These are phyloP conservation scores for Vandiemenella viatica DNA, from an alignment of 2,888 invertebrate species.

Conservation along the genomic window DNA sequence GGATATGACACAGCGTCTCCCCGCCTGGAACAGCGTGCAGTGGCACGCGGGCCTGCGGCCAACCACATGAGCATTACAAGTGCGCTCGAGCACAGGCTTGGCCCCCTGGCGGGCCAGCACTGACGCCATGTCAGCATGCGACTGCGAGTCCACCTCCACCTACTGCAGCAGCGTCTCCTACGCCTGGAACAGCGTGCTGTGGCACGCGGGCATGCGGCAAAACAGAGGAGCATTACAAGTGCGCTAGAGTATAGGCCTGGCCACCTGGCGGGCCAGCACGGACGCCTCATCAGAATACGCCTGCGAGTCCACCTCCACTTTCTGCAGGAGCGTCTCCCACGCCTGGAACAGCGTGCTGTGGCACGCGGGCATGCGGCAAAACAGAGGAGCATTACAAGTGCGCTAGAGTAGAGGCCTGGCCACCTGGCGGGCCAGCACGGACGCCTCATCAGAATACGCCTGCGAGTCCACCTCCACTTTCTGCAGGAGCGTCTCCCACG, in stretches of 20 bases:
- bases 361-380: slow-evolving; percentile 57
- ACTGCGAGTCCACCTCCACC: slow-evolving; percentile 76
- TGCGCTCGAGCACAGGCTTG: slow-evolving; percentile 68
- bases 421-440: slow-evolving; percentile 59
- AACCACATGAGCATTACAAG: too few species aligned
- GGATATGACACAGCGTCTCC: slow-evolving; percentile 78
- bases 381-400: too few species aligned
- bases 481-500: slow-evolving; percentile 80
- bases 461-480: slow-evolving; percentile 82
- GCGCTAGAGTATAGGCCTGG: slow-evolving; percentile 68
- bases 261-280: slow-evolving; percentile 59
- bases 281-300: slow-evolving; percentile 72
- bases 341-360: slow-evolving; percentile 71
- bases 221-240: too few species aligned
- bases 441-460: slow-evolving; percentile 70
- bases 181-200: slow-evolving; percentile 68
- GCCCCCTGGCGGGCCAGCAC: slow-evolving; percentile 64
- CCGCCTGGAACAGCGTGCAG: slow-evolving; percentile 70
- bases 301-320: slow-evolving; percentile 78
- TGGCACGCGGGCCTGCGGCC: slow-evolving; percentile 55
- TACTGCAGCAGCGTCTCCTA: slow-evolving; percentile 85
- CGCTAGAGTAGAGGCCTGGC: slow-evolving; percentile 71
- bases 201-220: slow-evolving; percentile 61
- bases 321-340: slow-evolving; percentile 81
- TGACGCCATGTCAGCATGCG: slow-evolving; percentile 70